phyloP scores from a whole-genome alignment of 2,888 invertebrate genomes.

The Dryadula phaetusa region DNA sequence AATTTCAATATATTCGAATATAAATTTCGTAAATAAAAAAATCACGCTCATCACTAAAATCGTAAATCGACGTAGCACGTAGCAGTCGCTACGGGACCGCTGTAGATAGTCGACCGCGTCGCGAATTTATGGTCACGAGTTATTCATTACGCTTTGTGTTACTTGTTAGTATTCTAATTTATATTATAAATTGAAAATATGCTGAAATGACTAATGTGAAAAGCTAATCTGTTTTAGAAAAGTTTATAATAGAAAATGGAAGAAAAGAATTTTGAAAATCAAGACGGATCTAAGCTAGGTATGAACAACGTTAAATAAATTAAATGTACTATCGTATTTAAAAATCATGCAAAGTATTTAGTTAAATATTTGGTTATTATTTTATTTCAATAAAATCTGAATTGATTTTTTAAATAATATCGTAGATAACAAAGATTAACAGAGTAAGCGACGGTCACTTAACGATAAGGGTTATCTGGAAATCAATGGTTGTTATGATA shows the following conservation, averaged over 20 bases:
- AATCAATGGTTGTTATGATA: constrained; percentile 42
- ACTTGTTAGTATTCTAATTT: background rate
- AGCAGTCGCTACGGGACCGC: constrained; percentile 67
- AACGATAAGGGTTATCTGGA: constrained; percentile 39
- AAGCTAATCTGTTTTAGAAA: background rate
- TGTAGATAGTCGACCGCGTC: constrained; percentile 57
- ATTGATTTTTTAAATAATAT: constrained; percentile 10
- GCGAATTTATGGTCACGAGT: constrained; percentile 2
- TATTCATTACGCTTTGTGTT: background rate
- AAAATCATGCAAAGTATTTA: no score
- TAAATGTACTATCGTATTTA: no score
- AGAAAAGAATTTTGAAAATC: background rate
- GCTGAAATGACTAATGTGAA: background rate
- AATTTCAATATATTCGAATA: background rate
- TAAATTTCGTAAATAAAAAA: constrained; percentile 2
- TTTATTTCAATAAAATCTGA: background rate
- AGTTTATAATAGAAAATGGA: no score
- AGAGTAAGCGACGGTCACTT: constrained; percentile 26
- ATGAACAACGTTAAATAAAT: background rate
- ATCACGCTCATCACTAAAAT: constrained; percentile 16
- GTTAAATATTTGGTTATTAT: no score
- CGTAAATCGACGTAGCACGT: constrained; percentile 50
- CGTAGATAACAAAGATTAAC: constrained; percentile 24
- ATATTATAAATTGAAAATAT: background rate
- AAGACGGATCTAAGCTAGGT: background rate